phyloP scores from a whole-genome alignment of 92 coral and sea anemone genomes.

The Pocillopora meandrina region DNA sequence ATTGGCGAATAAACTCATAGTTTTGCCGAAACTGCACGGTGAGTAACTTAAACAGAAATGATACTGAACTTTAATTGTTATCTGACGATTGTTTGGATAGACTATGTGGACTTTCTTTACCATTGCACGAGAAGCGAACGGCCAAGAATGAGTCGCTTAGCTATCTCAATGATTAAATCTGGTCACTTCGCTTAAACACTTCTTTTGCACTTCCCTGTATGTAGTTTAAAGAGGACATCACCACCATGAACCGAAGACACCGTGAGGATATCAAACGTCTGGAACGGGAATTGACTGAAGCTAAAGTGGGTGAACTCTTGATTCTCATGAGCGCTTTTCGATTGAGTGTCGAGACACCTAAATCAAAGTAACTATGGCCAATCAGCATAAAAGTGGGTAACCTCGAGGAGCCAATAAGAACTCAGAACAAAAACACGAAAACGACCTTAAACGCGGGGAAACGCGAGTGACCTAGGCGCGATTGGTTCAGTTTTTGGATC shows the following conservation, averaged over 20 bases:
- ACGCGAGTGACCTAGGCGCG: too few species aligned
- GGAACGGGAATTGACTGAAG: conserved; percentile 47
- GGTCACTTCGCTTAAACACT: neutral
- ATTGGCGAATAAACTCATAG: too few species aligned
- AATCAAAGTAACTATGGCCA: too few species aligned
- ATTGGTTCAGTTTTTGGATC: too few species aligned
- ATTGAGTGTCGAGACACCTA: neutral
- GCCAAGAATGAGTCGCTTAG: too few species aligned
- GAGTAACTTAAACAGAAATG: too few species aligned
- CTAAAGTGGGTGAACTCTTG: conserved; percentile 38
- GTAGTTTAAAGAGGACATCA: conserved; percentile 76
- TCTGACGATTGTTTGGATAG: too few species aligned
- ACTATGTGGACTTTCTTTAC: too few species aligned
- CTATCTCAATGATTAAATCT: neutral
- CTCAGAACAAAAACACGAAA: neutral
- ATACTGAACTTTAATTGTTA: too few species aligned
- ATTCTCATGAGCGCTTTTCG: neutral
- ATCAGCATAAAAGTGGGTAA: too few species aligned
- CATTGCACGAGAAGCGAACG: too few species aligned
- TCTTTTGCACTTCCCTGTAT: neutral
- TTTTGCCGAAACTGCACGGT: too few species aligned
- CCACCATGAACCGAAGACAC: conserved; percentile 61
- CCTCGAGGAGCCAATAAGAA: neutral
- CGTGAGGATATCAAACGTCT: conserved; percentile 63
- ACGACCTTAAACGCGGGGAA: neutral